A percentile compares a stretch with the other conserved stretches of the same genome.
phyloP scores from a whole-genome alignment of 2,797 vertebrate species.

The Thunnus albacares region DNA sequence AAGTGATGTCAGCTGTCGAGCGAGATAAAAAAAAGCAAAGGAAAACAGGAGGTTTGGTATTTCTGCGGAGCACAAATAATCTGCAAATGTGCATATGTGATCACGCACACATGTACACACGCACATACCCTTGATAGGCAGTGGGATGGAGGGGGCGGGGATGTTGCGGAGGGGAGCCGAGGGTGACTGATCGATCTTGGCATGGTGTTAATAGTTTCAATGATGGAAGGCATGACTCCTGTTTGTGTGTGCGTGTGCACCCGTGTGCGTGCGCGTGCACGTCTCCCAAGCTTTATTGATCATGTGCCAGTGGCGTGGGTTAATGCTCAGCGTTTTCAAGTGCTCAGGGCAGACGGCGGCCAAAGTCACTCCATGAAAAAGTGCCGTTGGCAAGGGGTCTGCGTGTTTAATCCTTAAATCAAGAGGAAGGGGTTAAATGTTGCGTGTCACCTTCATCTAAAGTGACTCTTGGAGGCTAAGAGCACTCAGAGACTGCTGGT shows the following conservation, averaged over 20 bases:
- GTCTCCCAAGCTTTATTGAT: slow-evolving; percentile 69
- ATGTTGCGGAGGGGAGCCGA: slow-evolving; percentile 30
- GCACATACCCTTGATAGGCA: slow-evolving; percentile 21
- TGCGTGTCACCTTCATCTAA: slow-evolving; percentile 69
- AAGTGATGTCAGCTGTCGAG: slow-evolving; percentile 39
- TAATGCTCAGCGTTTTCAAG: slow-evolving; percentile 71
- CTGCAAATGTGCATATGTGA: neutral
- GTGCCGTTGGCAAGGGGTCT: slow-evolving; percentile 36
- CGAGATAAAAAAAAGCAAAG: neutral
- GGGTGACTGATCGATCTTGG: slow-evolving; percentile 74
- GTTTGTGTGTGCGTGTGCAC: slow-evolving; percentile 25
- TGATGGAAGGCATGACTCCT: slow-evolving; percentile 67
- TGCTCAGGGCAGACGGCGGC: slow-evolving; percentile 56
- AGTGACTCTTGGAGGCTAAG: slow-evolving; percentile 21
- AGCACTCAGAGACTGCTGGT: neutral
- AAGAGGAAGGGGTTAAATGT: slow-evolving; percentile 70
- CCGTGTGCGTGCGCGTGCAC: neutral
- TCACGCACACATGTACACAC: slow-evolving; percentile 4
- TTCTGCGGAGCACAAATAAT: neutral
- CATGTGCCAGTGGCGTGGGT: slow-evolving; percentile 67
- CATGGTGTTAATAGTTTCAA: slow-evolving; percentile 78
- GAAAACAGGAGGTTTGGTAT: neutral
- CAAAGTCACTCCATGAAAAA: slow-evolving; percentile 77
- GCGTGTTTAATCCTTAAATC: slow-evolving; percentile 64
- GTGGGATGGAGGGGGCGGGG: neutral